Conservation (phyloP, 2,113 vertebrate genomes). For the Gila orcuttii region DNA sequence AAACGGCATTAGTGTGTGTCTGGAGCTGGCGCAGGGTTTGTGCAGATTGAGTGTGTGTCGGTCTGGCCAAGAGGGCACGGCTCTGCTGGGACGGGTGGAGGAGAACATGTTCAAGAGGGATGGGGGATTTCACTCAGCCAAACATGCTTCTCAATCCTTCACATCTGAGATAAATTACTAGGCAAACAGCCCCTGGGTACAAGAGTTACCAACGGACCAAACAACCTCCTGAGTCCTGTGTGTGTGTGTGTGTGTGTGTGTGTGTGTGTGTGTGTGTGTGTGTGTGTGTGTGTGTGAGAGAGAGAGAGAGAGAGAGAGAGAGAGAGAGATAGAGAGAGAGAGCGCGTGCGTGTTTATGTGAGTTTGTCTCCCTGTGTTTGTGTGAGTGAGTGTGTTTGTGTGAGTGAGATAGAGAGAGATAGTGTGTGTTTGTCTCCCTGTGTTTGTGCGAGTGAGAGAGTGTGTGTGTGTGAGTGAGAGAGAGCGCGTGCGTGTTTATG, state of each 20-base stretch:
- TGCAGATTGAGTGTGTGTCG: neutral
- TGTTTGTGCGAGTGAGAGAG: no score
- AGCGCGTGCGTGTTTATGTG: no score
- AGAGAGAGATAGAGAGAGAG: no score
- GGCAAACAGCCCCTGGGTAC: constrained; percentile 79
- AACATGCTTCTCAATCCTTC: constrained; percentile 81
- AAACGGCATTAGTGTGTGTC: neutral
- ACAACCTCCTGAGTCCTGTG: constrained; percentile 64
- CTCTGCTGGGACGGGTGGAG: neutral
- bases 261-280: neutral
- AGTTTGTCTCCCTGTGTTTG: no score
- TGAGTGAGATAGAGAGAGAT: no score
- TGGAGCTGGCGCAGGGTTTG: neutral
- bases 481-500: no score
- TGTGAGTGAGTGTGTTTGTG: no score
- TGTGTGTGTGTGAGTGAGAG: no score
- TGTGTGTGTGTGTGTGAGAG: neutral
- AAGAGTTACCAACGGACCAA: constrained; percentile 78
- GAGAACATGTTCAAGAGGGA: neutral
- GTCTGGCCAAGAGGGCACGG: constrained; percentile 8
- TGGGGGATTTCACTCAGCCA: constrained; percentile 79
- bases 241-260: neutral
- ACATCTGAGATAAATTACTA: constrained; percentile 82
- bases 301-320: no score
- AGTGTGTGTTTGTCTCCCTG: no score